Evolutionary conservation across 2,888 invertebrate species (phyloP), one percentile per base, ranked within the genome.

Genomic region (Punctoribates punctum): DNA sequence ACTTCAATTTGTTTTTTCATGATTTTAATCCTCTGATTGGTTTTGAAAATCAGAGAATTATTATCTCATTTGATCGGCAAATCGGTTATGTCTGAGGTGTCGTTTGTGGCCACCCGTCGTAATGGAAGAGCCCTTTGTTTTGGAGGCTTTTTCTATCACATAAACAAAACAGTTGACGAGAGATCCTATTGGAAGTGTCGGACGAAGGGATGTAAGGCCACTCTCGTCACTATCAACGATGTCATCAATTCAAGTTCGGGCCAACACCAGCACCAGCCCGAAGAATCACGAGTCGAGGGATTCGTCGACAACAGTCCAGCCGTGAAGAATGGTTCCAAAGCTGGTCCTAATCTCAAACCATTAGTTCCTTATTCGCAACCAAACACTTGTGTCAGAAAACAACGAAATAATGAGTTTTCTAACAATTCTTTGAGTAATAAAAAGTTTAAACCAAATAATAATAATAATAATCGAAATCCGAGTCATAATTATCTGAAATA

Each of bases 151-250:
- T 70, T 42, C 46, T 70, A 70, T 70, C 70, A 70, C 42, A 70
- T 70, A 8, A 70, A 70, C 70, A 70, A 70, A 70, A 42, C n/a
- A n/a, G 70, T 70, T 8, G 70, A 70, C 38, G 70, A 70, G 34
- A 70, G 70, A 15, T 70, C 70, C 23, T 70, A 70, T 42, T 70
- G 70, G 70, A 70, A 70, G 46, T 70, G 70, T 20, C 70, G 70
- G 42, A 70, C 70, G 15, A 70, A 70, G 34, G 70, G 70, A n/a
- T 70, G 70, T 20, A 70, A 70, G 23, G n/a, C 70, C 42, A 70
- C 70, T 20, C 20, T 70, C 4, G 70, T 70, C 23, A 70, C 70
- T 38, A 70, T 70, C 23, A 70, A 70, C 34, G 70, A 70, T 42
- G 23, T 70, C 0, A 70, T 70, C 23, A 70, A 38, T 42, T 42